Percentiles rank a stretch among this genome's conserved stretches.
Evolutionary conservation across 2,113 vertebrate species (phyloP).

Genomic region (Caranx melampygus): DNA sequence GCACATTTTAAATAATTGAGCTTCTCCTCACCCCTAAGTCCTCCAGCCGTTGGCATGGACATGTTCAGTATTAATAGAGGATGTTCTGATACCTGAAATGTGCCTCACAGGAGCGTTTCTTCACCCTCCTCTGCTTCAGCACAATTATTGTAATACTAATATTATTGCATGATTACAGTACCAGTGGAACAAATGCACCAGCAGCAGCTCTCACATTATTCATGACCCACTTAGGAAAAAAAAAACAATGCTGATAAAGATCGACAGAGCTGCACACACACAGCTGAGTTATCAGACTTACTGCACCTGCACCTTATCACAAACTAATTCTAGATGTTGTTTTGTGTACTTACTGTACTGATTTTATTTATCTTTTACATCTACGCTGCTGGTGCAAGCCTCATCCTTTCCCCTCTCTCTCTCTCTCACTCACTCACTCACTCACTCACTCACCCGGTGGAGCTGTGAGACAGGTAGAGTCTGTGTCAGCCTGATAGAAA

Average conservation of each 20-base stretch:
- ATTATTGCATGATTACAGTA: neutral
- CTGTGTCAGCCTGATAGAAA: neutral
- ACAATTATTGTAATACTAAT: neutral
- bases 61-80: neutral
- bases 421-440: too few relatives aligned
- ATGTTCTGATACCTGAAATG: neutral
- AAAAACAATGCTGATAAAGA: too few relatives aligned
- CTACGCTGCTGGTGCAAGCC: too few relatives aligned
- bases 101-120: neutral
- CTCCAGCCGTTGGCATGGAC: neutral
- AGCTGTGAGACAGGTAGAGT: neutral
- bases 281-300: neutral
- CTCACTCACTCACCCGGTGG: too few relatives aligned
- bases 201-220: neutral
- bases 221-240: neutral
- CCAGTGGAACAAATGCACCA: neutral
- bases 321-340: neutral
- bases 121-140: neutral
- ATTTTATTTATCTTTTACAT: too few relatives aligned
- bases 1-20: neutral
- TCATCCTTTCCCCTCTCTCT: too few relatives aligned
- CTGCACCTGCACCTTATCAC: neutral
- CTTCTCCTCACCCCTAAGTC: neutral
- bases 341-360: too few relatives aligned
- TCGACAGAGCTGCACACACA: neutral